Percentiles rank a stretch among this genome's conserved stretches.
Conservation (phyloP, 1,140 invertebrate genomes). For the Proales similis region DNA sequence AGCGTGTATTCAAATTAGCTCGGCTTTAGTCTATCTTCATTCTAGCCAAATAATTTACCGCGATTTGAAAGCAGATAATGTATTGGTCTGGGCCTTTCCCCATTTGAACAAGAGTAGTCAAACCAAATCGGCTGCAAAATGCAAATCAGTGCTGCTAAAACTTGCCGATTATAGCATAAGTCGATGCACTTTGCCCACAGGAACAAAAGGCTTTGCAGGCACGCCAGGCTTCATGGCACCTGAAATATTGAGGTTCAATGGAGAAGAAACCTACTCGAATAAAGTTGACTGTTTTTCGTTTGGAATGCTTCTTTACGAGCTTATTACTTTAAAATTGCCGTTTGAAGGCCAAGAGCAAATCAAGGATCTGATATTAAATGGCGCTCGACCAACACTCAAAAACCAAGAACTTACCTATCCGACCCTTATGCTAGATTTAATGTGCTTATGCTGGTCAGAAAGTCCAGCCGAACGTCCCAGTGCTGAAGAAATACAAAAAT, state of each 20-base stretch:
- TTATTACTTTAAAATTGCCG: conserved; percentile 82
- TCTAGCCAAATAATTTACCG: conserved; percentile 83
- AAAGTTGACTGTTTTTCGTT: conserved; percentile 97
- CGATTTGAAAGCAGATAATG: conserved; percentile 96
- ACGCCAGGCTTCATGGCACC: conserved; percentile 89
- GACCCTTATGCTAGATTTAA: conserved; percentile 80
- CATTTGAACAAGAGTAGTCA: conserved; percentile 59
- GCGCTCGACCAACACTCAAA: conserved; percentile 71
- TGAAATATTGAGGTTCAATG: conserved; percentile 93
- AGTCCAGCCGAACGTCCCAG: conserved; percentile 76
- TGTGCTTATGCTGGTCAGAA: conserved; percentile 90
- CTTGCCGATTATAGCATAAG: conserved; percentile 94
- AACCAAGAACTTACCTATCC: conserved; percentile 65
- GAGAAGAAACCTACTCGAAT: conserved; percentile 95
- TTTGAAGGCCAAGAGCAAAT: conserved; percentile 85
- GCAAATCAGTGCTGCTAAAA: conserved; percentile 61
- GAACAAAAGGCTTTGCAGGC: conserved; percentile 90
- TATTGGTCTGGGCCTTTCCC: conserved; percentile 88
- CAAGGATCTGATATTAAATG: conserved; percentile 89
- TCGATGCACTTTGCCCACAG: conserved; percentile 72
- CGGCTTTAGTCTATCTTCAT: conserved; percentile 88
- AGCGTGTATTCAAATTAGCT: conserved; percentile 4
- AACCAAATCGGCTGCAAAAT: conserved; percentile 21
- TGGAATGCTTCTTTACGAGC: conserved; percentile 97
- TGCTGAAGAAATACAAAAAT: conserved; percentile 68